Base-by-base conservation (phyloP, 2,113 vertebrate genomes). In the Passer montanus region DNA sequence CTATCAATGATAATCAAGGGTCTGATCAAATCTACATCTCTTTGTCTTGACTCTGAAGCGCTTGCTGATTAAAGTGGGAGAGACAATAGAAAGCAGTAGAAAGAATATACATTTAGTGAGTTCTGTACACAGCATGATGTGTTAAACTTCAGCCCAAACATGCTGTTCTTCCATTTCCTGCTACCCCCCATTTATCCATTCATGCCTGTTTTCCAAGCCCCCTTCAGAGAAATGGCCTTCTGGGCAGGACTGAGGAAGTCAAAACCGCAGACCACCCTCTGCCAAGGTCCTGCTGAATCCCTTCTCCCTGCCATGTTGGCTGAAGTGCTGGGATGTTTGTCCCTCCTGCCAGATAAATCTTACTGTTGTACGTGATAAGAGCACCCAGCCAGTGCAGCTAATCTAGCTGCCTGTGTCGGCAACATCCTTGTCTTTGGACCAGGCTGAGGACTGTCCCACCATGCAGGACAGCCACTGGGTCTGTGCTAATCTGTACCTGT, bases 1-100 rank as follows among this genome's bases (percentile, higher is more conserved):
- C 75, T 80, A 70, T 96, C 79, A 77, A 16, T 55, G 83, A 46
- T 83, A 86, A 93, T 88, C 53, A 83, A 90, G 75, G 22, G 53
- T 70, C 39, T 90, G 73, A 90, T 86, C 20, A 89, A 86, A 90
- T 86, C 73, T 72, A 8, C 75, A 43, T 80, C 72, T 90, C 53
- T 84, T 89, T 94, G 44, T 77, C 82, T 79, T 90, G 75, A 77
- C 43, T 66, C 87, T 80, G 66, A 72, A 55, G 30, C 43, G 15
- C 19, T 67, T 92, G 39, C 27, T 93, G 50, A 63, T 92, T 88
- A 74, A 81, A 13, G 20, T 37, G 60, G 43, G 10, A 72, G 27
- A 23, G 19, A 6, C 55, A 90, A 83, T 22, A 75, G 37, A 80
- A 72, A 50, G 50, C 43, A 84, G 43, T 17, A 24, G 59, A 86